Conservation (phyloP, 2,888 invertebrate species). For the Drosophila greeni region DNA sequence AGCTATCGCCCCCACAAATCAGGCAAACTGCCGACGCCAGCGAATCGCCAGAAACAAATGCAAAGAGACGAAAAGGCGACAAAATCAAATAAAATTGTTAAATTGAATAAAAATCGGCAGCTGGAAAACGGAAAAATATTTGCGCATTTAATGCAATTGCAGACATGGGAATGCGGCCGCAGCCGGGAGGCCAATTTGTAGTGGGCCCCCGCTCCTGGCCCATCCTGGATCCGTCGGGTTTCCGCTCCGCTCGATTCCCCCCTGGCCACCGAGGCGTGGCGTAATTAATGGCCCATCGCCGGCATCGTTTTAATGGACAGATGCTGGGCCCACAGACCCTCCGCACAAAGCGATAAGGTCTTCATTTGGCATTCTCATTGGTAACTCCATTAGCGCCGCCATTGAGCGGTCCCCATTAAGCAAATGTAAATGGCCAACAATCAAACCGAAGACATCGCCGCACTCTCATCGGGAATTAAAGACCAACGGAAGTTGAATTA, state of each 20-base stretch:
- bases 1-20: constrained; percentile 21
- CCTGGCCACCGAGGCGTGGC: constrained; percentile 32
- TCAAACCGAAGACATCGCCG: constrained; percentile 23
- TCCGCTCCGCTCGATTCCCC: background rate
- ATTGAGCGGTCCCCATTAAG: constrained; percentile 46
- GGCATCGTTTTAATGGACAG: constrained; percentile 51
- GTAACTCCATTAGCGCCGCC: constrained; percentile 50
- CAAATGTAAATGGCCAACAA: constrained; percentile 46
- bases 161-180: constrained; percentile 32
- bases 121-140: constrained; percentile 68
- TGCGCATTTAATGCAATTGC: constrained; percentile 69
- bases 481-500: constrained; percentile 2
- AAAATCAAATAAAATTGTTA: constrained; percentile 73
- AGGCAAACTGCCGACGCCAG: constrained; percentile 38
- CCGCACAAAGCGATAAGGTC: constrained; percentile 38
- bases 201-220: constrained; percentile 5
- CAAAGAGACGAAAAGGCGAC: constrained; percentile 21
- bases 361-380: constrained; percentile 49
- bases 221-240: constrained; percentile 8
- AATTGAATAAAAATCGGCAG: constrained; percentile 71
- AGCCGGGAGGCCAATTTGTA: constrained; percentile 49
- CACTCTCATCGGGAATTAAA: constrained; percentile 20
- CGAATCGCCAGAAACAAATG: constrained; percentile 40
- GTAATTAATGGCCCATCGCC: constrained; percentile 62
- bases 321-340: constrained; percentile 38